A percentile compares a stretch with the other conserved stretches of the same genome.
phyloP scores from a whole-genome alignment of 1,140 invertebrate genomes.

The Panonychus citri region DNA sequence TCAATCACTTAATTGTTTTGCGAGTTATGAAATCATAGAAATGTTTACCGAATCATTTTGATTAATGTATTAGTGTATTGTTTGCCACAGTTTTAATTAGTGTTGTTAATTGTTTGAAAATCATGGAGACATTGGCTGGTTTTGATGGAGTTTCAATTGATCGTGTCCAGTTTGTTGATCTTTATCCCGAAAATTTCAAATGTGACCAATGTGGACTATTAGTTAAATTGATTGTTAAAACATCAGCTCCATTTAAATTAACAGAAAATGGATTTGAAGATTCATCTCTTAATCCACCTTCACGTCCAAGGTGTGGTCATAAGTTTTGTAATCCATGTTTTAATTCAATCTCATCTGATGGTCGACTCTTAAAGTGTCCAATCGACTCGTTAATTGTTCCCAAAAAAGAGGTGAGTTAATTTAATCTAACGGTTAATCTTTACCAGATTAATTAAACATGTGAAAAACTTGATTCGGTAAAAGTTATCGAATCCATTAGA shows the following conservation, averaged over 20 bases:
- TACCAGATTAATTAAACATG: too few species aligned
- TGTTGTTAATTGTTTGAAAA: not conserved
- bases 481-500: too few species aligned
- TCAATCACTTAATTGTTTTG: too few species aligned
- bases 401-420: not conserved
- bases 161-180: not conserved
- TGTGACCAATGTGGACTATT: not conserved
- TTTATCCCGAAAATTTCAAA: not conserved
- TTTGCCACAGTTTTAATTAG: too few species aligned
- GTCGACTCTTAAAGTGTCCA: not conserved
- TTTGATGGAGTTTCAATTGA: not conserved
- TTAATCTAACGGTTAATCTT: too few species aligned
- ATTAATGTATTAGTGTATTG: too few species aligned
- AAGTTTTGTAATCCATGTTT: not conserved
- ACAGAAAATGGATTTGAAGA: too few species aligned
- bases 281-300: too few species aligned
- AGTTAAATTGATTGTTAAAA: not conserved
- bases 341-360: not conserved
- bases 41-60: too few species aligned
- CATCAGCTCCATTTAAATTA: not conserved
- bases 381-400: not conserved
- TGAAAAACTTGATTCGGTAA: too few species aligned
- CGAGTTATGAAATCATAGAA: too few species aligned
- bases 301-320: not conserved
- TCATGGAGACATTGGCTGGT: slow-evolving; percentile 24